Evolutionary conservation across 2,888 invertebrate species (phyloP).

Genomic region (Tetropium fuscum): DNA sequence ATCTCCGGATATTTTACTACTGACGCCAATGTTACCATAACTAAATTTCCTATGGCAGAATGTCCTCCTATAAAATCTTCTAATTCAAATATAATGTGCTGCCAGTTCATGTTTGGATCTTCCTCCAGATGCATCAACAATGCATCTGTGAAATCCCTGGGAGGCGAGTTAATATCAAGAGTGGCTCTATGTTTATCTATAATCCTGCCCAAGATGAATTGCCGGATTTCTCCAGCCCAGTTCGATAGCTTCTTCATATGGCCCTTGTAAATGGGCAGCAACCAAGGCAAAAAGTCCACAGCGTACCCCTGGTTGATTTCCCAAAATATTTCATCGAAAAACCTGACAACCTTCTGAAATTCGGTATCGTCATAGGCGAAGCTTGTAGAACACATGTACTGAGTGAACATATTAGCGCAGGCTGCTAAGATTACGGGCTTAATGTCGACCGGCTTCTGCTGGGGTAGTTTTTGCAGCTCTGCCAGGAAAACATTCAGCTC

Average conservation of each 20-base stretch:
- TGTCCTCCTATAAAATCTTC: slow-evolving; percentile 92
- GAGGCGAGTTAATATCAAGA: slow-evolving; percentile 72
- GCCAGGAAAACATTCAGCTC: slow-evolving; percentile 75
- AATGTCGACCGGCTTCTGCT: slow-evolving; percentile 68
- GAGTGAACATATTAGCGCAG: slow-evolving; percentile 86
- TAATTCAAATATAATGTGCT: slow-evolving; percentile 84
- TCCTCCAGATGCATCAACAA: slow-evolving; percentile 74
- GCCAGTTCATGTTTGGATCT: slow-evolving; percentile 75
- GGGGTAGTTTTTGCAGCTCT: slow-evolving; percentile 67
- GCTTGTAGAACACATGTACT: slow-evolving; percentile 87
- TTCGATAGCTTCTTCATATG: slow-evolving; percentile 76
- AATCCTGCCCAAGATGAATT: slow-evolving; percentile 80
- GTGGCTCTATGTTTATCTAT: slow-evolving; percentile 69
- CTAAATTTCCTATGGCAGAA: slow-evolving; percentile 87
- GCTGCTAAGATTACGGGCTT: slow-evolving; percentile 80
- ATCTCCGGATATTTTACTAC: slow-evolving; percentile 76
- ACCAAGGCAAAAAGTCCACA: slow-evolving; percentile 87
- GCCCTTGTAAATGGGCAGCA: slow-evolving; percentile 77
- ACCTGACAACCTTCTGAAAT: slow-evolving; percentile 75
- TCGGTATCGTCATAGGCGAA: slow-evolving; percentile 78
- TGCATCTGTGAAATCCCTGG: slow-evolving; percentile 85
- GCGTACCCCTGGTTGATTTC: slow-evolving; percentile 92
- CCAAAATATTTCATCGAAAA: slow-evolving; percentile 90
- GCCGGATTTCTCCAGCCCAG: slow-evolving; percentile 78
- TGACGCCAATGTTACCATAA: slow-evolving; percentile 81